These are phyloP conservation scores for Drosophila putrida DNA, from an alignment of 2,888 invertebrate species.

Conservation along the genomic window DNA sequence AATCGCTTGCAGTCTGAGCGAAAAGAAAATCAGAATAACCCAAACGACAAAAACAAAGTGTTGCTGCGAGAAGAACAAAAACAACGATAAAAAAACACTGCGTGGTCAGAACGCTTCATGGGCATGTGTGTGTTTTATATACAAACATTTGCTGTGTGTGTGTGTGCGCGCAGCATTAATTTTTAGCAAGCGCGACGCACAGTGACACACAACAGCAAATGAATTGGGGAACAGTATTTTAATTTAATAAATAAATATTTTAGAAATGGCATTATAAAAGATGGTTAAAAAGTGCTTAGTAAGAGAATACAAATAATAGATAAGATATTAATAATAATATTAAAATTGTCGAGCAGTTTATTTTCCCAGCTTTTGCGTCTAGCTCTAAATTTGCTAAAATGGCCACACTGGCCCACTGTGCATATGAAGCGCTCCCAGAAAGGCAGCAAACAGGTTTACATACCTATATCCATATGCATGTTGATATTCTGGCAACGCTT, in stretches of 20 bases:
- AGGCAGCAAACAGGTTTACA: conserved; percentile 62
- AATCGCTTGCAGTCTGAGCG: conserved; percentile 52
- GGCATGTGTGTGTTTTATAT: conserved; percentile 19
- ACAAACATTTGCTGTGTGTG: conserved; percentile 8
- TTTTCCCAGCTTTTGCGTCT: too few relatives aligned
- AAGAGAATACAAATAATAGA: too few relatives aligned
- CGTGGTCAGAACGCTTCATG: conserved; percentile 60
- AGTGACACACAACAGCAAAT: conserved; percentile 47
- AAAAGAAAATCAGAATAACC: conserved; percentile 74
- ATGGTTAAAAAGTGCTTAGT: too few relatives aligned
- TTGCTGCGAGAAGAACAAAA: conserved; percentile 51
- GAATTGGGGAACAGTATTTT: conserved; percentile 30
- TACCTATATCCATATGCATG: conserved; percentile 29
- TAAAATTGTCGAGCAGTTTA: too few relatives aligned
- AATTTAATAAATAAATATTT: too few relatives aligned
- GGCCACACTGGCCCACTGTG: conserved; percentile 36
- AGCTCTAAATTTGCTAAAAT: too few relatives aligned
- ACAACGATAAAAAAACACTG: conserved; percentile 60
- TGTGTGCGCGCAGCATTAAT: conserved; percentile 64
- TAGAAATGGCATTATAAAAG: too few relatives aligned
- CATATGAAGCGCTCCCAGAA: conserved; percentile 45
- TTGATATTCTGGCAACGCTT: conserved; percentile 78
- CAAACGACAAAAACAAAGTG: conserved; percentile 70
- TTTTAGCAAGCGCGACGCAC: conserved; percentile 72
- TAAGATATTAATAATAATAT: too few relatives aligned